Evolutionary conservation across 2,113 vertebrate genomes (phyloP), one percentile per base, ranked within the genome.

Genomic region (Carassius gibelio): DNA sequence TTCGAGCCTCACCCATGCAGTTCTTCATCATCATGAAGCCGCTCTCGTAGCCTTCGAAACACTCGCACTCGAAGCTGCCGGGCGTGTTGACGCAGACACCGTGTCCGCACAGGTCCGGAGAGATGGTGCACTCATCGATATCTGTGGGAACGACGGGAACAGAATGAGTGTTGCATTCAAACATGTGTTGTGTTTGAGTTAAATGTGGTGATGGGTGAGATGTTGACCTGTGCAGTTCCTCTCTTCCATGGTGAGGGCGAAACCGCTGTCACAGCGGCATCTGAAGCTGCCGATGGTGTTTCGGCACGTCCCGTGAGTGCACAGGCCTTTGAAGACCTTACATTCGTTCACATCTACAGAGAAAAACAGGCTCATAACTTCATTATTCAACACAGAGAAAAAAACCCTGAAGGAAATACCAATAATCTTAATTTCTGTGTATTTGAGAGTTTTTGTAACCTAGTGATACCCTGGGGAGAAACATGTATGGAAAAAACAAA

Each of bases 231-330:
- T 99, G 92, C 98, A 99, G 90, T 99, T 99, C 86, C 97, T 97
- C 86, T 99, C 98, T 82, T 99, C 97, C 23, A 96, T 96, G 36
- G 97, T 98, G 59, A 98, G 92, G 23, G 98, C 97, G 0, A 99
- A 99, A 50, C 98, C 98, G 0, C 88, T 97, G 86, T 96, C 96
- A 69, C 98, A 99, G 50, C 97, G 93, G 80, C 98, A 99, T 64
- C 97, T 95, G 94, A 99, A 99, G 89, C 98, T 99, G 81, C 98
- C 98, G 0, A 99, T 98, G n/a, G 98, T 99, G 87, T 99, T 99
- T 30, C 97, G 93, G 90, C 98, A 99, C 2, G 94, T 96, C 50
- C 98, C 98, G 0, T 97, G 91, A 2, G 94, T 91, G 10, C 98
- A 99, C 0, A 99, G 94, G 14, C 96, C 91, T 0, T 95, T 92